phyloP scores from a whole-genome alignment of 2,888 invertebrate genomes.

The Temnothorax unifasciatus region DNA sequence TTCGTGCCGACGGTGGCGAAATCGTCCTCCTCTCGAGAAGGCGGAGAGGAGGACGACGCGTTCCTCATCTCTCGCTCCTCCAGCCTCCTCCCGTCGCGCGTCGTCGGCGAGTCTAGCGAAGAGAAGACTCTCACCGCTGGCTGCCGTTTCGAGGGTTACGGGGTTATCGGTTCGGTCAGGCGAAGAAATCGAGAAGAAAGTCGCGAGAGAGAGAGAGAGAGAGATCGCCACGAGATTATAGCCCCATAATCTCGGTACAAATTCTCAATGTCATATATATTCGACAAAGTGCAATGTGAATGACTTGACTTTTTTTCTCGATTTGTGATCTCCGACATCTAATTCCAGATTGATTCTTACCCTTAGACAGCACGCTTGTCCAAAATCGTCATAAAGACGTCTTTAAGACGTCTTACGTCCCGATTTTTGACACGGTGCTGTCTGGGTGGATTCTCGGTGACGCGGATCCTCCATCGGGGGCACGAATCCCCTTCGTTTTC shows the following conservation, averaged over 20 bases:
- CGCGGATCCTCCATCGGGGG: no score
- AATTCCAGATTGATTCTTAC: no score
- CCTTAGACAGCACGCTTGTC: no score
- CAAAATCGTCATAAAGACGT: no score
- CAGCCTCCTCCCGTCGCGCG: conserved; percentile 57
- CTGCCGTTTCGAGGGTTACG: conserved; percentile 74
- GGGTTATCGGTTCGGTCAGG: conserved; percentile 68
- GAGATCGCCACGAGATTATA: neutral
- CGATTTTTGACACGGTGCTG: no score
- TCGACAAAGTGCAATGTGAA: neutral
- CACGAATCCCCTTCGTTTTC: neutral
- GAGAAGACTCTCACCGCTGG: conserved; percentile 70
- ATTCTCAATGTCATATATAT: neutral
- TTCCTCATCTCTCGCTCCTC: conserved; percentile 67
- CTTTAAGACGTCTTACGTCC: no score
- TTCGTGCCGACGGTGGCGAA: conserved; percentile 45
- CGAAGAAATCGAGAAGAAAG: conserved; percentile 10
- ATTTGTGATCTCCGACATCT: neutral
- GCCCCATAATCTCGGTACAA: neutral
- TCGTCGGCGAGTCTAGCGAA: conserved; percentile 65
- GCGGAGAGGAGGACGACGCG: conserved; percentile 26
- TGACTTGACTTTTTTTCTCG: neutral
- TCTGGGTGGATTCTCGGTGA: no score
- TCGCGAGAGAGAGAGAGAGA: neutral
- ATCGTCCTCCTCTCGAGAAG: conserved; percentile 28